phyloP scores from a whole-genome alignment of 2,113 vertebrate genomes.

The Tenrec ecaudatus region DNA sequence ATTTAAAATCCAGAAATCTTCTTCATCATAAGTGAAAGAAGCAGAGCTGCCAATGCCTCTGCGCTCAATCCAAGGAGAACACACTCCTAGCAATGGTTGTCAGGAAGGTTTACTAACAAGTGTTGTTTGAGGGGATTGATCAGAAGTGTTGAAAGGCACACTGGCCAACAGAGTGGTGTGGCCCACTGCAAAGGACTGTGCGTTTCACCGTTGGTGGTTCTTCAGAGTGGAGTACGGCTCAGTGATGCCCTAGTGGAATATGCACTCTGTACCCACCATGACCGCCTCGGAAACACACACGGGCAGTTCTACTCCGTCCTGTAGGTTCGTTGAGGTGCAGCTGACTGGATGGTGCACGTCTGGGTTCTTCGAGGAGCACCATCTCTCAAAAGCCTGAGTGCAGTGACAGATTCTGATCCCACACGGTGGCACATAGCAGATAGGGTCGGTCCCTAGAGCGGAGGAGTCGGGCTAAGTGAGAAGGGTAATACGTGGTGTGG shows the following conservation, averaged over 20 bases:
- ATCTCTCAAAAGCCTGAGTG: background rate
- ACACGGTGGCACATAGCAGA: background rate
- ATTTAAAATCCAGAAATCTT: constrained; percentile 39
- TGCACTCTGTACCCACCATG: no score
- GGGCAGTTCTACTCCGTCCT: no score
- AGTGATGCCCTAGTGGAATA: no score
- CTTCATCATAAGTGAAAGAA: background rate
- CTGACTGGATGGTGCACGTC: no score
- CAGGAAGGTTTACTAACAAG: background rate
- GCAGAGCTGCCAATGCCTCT: background rate
- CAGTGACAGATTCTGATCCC: background rate
- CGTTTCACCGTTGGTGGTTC: background rate
- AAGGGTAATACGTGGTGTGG: background rate
- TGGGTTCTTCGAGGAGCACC: background rate
- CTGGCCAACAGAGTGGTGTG: background rate
- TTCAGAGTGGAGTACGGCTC: background rate
- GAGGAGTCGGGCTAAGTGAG: background rate
- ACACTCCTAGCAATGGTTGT: background rate
- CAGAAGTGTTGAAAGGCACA: background rate
- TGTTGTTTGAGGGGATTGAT: background rate
- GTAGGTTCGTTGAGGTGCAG: no score
- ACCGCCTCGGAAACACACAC: no score
- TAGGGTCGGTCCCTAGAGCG: background rate
- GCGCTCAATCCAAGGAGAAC: background rate
- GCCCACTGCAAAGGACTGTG: background rate